phyloP scores from a whole-genome alignment of 2,888 invertebrate genomes.

The Heliconius charithonia region DNA sequence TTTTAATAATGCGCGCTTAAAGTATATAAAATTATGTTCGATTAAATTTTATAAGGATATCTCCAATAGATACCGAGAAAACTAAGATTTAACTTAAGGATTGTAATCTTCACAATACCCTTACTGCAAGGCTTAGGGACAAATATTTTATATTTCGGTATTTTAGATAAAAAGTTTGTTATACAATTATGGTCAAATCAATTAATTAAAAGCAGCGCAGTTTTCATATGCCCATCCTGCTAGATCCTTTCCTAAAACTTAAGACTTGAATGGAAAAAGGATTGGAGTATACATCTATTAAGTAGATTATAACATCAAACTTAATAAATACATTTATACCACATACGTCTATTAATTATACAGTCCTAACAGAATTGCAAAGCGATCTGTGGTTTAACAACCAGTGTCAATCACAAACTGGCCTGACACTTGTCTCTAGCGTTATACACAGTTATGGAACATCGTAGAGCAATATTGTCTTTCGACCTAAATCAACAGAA shows the following conservation, averaged over 20 bases:
- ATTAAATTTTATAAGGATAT: too few relatives aligned
- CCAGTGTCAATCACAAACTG: neutral
- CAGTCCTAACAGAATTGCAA: neutral
- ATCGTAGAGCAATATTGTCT: constrained; percentile 3
- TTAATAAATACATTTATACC: neutral
- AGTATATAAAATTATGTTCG: too few relatives aligned
- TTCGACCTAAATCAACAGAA: constrained; percentile 7
- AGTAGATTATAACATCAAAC: neutral
- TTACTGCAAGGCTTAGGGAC: too few relatives aligned
- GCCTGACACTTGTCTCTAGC: neutral
- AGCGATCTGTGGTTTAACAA: neutral
- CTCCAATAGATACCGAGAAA: too few relatives aligned
- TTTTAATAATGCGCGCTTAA: neutral
- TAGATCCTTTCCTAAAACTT: neutral
- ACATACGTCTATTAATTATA: neutral
- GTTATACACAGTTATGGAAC: neutral
- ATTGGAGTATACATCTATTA: neutral
- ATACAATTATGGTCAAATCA: neutral
- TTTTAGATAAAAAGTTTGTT: neutral
- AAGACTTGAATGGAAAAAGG: neutral
- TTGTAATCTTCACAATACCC: too few relatives aligned
- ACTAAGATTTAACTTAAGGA: too few relatives aligned
- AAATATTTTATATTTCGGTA: too few relatives aligned
- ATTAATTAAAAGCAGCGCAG: neutral
- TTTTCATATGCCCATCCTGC: neutral